Percentiles rank a stretch among this genome's conserved stretches.
Conservation (phyloP, 1,140 invertebrate species). For the Agrilus planipennis region DNA sequence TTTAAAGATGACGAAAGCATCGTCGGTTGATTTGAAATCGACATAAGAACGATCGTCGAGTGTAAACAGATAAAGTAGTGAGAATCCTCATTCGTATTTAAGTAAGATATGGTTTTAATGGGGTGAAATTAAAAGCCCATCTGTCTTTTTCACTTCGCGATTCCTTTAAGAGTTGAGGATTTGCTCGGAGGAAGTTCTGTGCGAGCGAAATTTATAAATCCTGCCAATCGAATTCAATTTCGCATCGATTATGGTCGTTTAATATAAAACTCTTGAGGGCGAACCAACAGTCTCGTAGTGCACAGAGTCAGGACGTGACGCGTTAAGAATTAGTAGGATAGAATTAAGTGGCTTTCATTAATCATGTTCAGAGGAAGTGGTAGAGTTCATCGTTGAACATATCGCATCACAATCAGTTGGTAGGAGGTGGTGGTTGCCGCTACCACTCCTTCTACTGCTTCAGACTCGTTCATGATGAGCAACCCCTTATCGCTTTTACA, state of each 20-base stretch:
- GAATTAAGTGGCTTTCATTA: slow-evolving; percentile 26
- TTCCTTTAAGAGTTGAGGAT: slow-evolving; percentile 2
- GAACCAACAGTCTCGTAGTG: slow-evolving; percentile 2
- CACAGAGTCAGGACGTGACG: slow-evolving; percentile 17
- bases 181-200: slow-evolving; percentile 5
- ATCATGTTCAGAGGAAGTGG: slow-evolving; percentile 20
- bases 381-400: no score
- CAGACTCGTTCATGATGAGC: slow-evolving; percentile 17
- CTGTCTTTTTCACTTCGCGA: background rate
- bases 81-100: no score
- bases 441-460: no score
- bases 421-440: no score
- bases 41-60: no score
- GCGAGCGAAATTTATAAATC: slow-evolving; percentile 16
- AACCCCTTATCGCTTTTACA: slow-evolving; percentile 17
- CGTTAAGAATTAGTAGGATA: slow-evolving; percentile 25
- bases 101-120: no score
- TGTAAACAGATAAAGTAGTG: no score
- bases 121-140: slow-evolving; percentile 4
- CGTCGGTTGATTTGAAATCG: no score
- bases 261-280: background rate
- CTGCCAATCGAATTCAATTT: slow-evolving; percentile 14
- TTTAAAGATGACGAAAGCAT: no score
- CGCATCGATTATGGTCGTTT: slow-evolving; percentile 13
- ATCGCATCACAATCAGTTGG: no score